Base-by-base conservation (phyloP, 2,888 invertebrate genomes). In the Trichopria drosophilae region DNA sequence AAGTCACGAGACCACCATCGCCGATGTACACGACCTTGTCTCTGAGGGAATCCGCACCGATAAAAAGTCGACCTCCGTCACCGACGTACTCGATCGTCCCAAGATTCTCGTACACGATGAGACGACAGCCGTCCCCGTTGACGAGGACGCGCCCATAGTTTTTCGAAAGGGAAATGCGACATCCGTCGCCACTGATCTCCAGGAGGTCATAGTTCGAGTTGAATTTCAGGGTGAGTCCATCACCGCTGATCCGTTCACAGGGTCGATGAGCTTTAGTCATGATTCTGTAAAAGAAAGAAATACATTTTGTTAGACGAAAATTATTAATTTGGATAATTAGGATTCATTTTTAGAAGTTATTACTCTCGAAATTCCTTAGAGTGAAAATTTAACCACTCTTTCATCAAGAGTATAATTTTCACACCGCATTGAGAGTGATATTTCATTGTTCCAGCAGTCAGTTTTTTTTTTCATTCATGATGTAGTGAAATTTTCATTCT, bases 61-160 rank as follows among this genome's bases (percentile, higher is more conserved):
- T 52, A 1, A 59, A 15, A 3, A 73, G 62, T 1, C 57, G 57
- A 2, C 72, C 72, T 0, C 72, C 73, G 46, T 72, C 72, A 0
- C 72, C 73, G 2, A 35, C 59, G 50, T 70, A 73, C 42, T 67
- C 64, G 15, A 72, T 65, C 9, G 58, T 55, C 1, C 73, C 72
- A 4, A 51, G 40, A 45, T 72, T 73, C 6, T 57, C 58, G 1
- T 49, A 54, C 34, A 72, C 63, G 10, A 49, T 62, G 24, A 73
- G 32, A 1, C 62, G 53, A 35, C 71, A 71, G 0, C 71, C 73
- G 22, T 73, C 73, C 1, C 73, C 73, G n/a, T 63, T 58, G 0
- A 73, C 50, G 0, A 63, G 63, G 6, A 73, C 57, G 3, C 41
- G 58, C 3, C 70, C 72, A 2, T 42, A 53, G 34, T 73, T 73